These are phyloP conservation scores for Gortyna flavago DNA, from an alignment of 2,888 invertebrate species.

Conservation along the genomic window DNA sequence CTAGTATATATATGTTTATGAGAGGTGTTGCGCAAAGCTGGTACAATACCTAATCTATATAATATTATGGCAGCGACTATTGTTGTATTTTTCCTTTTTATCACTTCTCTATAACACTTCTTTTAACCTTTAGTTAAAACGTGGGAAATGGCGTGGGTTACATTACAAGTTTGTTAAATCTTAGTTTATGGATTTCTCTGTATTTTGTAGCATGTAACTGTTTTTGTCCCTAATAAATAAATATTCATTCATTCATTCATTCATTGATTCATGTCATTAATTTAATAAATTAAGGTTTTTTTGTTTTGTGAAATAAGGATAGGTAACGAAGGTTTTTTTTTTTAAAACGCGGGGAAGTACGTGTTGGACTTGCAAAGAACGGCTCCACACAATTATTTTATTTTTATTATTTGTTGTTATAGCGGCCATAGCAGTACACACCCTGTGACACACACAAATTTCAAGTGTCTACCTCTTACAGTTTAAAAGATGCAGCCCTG, in stretches of 20 bases:
- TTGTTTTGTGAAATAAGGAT: not conserved
- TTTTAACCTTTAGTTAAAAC: too few relatives aligned
- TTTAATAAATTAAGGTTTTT: not conserved
- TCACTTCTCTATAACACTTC: too few relatives aligned
- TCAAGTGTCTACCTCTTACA: not conserved
- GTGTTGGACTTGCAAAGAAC: not conserved
- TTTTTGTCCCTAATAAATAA: too few relatives aligned
- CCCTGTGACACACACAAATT: not conserved
- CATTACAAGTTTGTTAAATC: too few relatives aligned
- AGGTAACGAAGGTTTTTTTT: too few relatives aligned
- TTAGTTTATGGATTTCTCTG: too few relatives aligned
- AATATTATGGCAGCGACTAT: too few relatives aligned
- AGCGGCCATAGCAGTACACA: not conserved
- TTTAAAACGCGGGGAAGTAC: not conserved
- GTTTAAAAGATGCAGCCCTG: not conserved
- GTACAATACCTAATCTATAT: not conserved
- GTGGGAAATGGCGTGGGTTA: too few relatives aligned
- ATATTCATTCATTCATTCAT: too few relatives aligned
- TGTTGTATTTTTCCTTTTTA: too few relatives aligned
- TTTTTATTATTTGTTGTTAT: not conserved
- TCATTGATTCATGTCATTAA: too few relatives aligned
- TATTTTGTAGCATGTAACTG: too few relatives aligned
- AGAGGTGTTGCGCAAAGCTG: conserved; percentile 6
- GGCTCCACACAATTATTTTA: not conserved
- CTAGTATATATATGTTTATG: conserved; percentile 20